These are phyloP conservation scores for Ictalurus punctatus DNA, from an alignment of 2,113 vertebrate species.

Conservation along the genomic window DNA sequence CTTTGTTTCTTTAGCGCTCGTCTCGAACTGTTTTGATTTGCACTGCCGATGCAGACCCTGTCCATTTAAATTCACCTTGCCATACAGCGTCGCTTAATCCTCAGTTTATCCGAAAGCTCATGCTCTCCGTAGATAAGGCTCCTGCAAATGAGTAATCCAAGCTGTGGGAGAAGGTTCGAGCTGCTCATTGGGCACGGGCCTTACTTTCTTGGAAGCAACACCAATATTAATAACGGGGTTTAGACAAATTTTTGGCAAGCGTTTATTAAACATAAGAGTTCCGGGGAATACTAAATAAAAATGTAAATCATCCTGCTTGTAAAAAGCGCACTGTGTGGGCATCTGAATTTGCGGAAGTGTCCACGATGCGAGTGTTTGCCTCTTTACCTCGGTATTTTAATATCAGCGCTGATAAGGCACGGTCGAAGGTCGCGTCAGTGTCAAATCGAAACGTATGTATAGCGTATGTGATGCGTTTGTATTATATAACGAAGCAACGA, in stretches of 20 bases:
- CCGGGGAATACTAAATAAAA: not conserved
- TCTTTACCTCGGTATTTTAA: not conserved
- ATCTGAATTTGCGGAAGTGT: not conserved
- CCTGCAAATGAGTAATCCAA: conserved; percentile 42
- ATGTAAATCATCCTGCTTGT: not conserved
- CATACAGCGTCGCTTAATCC: conserved; percentile 23
- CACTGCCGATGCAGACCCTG: conserved; percentile 22
- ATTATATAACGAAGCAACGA: not conserved
- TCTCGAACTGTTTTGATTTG: not conserved
- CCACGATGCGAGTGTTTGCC: not conserved
- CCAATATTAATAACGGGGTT: conserved; percentile 19
- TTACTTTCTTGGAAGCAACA: conserved; percentile 2
- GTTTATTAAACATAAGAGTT: conserved; percentile 1
- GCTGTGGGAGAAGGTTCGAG: conserved; percentile 20
- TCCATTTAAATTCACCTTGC: conserved; percentile 24
- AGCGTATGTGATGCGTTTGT: not conserved
- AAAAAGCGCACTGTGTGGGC: not conserved
- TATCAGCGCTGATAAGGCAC: not conserved
- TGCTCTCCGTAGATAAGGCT: conserved; percentile 41
- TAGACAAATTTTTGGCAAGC: not conserved
- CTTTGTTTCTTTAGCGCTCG: conserved; percentile 24
- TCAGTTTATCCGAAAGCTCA: conserved; percentile 35
- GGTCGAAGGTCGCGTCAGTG: no score
- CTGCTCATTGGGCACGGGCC: conserved; percentile 26
- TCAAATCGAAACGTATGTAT: not conserved